These are phyloP conservation scores for Chionomys nivalis DNA, from an alignment of 2,113 vertebrate genomes.

Conservation along the genomic window DNA sequence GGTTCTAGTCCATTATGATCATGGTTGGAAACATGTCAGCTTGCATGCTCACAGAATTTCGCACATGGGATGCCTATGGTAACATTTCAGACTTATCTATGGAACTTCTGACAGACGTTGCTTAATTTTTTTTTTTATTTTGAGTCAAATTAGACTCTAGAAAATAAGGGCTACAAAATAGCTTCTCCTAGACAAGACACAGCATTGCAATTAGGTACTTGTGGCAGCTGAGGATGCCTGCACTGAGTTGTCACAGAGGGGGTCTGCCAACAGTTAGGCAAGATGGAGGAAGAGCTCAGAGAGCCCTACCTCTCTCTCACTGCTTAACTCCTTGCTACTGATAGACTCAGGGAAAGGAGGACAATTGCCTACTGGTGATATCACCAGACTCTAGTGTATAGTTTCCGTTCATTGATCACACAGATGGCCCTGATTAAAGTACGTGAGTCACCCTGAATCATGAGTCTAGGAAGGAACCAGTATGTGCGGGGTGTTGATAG, in stretches of 20 bases:
- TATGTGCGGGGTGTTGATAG: not conserved
- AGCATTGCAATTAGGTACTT: too few relatives aligned
- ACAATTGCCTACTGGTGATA: not conserved
- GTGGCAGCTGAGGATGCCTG: not conserved
- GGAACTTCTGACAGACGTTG: not conserved
- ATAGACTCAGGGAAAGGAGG: not conserved
- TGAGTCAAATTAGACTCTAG: not conserved
- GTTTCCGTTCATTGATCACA: too few relatives aligned
- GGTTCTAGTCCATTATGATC: too few relatives aligned
- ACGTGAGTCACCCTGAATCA: not conserved
- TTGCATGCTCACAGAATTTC: not conserved
- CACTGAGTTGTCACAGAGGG: not conserved
- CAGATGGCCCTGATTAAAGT: not conserved
- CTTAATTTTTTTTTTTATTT: slow-evolving; percentile 14
- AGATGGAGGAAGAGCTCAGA: not conserved
- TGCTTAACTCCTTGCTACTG: not conserved
- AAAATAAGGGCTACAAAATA: not conserved
- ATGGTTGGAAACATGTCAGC: too few relatives aligned
- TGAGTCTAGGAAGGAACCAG: not conserved
- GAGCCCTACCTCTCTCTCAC: not conserved
- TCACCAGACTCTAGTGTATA: not conserved
- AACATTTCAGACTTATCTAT: not conserved
- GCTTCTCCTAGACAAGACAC: not conserved
- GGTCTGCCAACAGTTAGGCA: not conserved
- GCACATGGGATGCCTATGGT: not conserved